Percentiles rank a stretch among this genome's conserved stretches.
Conservation (phyloP, 2,888 invertebrate species). For the Neelides folsomi region DNA sequence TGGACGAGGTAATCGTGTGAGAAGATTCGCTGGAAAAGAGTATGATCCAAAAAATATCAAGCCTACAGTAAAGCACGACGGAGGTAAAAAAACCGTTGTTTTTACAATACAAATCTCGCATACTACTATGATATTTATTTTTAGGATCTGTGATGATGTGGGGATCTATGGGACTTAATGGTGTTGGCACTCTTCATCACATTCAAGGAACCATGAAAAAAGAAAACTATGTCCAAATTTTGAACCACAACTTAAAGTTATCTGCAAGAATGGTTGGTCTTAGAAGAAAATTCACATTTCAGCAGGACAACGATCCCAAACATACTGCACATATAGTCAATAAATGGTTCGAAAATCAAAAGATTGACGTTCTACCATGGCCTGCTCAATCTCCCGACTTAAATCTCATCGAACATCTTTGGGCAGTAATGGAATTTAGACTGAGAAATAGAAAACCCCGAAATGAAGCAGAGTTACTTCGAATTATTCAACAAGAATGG, state of each 20-base stretch:
- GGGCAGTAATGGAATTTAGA: too few species aligned
- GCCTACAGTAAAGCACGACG: conserved; percentile 9
- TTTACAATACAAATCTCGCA: too few species aligned
- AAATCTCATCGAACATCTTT: conserved; percentile 8
- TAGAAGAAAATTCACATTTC: conserved; percentile 1
- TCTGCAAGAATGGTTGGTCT: neutral
- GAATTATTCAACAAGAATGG: too few species aligned
- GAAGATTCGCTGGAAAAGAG: too few species aligned
- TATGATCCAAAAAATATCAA: conserved; percentile 5
- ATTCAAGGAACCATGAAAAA: conserved; percentile 2
- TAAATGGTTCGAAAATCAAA: conserved; percentile 6
- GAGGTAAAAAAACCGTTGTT: neutral
- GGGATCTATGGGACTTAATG: conserved; percentile 2
- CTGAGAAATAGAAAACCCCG: too few species aligned
- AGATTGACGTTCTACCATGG: conserved; percentile 5
- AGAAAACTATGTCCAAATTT: neutral
- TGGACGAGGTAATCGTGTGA: too few species aligned
- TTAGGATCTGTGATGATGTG: conserved; percentile 5
- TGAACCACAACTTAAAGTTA: neutral
- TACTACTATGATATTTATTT: neutral
- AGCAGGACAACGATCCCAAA: conserved; percentile 7
- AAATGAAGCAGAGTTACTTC: too few species aligned
- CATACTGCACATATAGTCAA: neutral
- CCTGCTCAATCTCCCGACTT: conserved; percentile 10
- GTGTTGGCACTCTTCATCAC: neutral